Evolutionary conservation across 2,797 vertebrate species (phyloP), one percentile per base, ranked within the genome.

Genomic region (Lepus oiostolus): DNA sequence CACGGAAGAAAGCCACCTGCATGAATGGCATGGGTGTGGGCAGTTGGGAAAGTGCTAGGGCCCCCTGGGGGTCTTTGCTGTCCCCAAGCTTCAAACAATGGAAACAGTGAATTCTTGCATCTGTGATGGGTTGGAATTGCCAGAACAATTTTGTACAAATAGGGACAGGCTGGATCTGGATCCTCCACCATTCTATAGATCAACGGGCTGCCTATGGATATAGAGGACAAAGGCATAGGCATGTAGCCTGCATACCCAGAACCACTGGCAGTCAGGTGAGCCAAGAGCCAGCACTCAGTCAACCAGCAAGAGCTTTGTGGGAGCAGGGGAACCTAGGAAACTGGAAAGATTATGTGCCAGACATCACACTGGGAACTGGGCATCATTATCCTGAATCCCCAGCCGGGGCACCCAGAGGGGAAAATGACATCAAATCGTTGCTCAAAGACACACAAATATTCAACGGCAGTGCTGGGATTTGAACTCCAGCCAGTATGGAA

Each of bases 331-430:
- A 32, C 16, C 62, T 62, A 50, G 72, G 24, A 71, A 92, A 76
- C 79, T 17, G 0, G 8, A 38, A 47, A 7, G n/a, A 14, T 38
- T 91, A 35, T 28, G 8, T 70, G 52, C 58, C 79, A 80, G n/a
- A 22, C 62, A 35, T 42, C 22, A 63, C n/a, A 8, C 47, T 32
- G 85, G 47, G 67, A 83, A 89, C 60, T 75, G 26, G 10, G 7
- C 35, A 19, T 89, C 60, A 79, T 58, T 38, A 42, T 47, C 17
- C 21, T 63, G 5, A 60, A 71, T 76, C 87, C n/a, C 32, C 17
- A 88, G 26, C 4, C 62, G 75, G 94, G 95, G 14, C 82, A n/a
- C n/a, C 35, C 70, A 83, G 67, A 90, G 16, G 13, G 38, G 86
- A 88, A 83, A 67, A n/a, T 52, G 47, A 54, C 8, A 63, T 32